phyloP scores from a whole-genome alignment of 2,888 invertebrate species.

The Vannuccia rotundouncinata region DNA sequence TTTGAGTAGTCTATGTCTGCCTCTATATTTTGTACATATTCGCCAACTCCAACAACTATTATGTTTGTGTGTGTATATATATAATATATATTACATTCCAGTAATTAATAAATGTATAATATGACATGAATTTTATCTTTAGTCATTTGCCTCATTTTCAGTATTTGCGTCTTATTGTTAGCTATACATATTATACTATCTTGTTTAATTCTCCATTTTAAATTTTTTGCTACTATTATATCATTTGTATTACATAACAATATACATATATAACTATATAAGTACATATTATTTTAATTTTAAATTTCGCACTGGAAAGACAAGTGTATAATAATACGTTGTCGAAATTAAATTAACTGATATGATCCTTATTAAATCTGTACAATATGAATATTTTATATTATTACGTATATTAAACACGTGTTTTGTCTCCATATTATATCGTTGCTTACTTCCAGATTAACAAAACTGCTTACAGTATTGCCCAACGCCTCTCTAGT shows the following conservation, averaged over 20 bases:
- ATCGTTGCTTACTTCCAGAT: constrained; percentile 8
- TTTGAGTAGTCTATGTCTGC: background rate
- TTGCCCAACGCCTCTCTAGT: constrained; percentile 13
- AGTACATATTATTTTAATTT: background rate
- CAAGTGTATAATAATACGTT: too few species aligned
- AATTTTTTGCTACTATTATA: background rate
- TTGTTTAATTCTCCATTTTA: background rate
- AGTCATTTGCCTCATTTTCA: background rate
- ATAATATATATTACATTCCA: background rate
- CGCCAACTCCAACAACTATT: too few species aligned
- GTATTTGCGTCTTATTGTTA: constrained; percentile 9
- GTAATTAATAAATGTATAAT: too few species aligned
- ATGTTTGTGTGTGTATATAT: background rate
- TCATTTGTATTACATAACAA: background rate
- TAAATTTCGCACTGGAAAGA: background rate
- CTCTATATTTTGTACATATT: background rate
- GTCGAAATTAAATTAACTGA: too few species aligned
- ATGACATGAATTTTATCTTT: too few species aligned
- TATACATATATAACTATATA: too few species aligned
- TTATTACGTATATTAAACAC: too few species aligned
- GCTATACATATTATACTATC: background rate
- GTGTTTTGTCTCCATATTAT: background rate
- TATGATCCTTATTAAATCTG: too few species aligned
- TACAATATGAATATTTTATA: too few species aligned
- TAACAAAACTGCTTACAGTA: background rate